Evolutionary conservation across 1,140 invertebrate species (phyloP).

Genomic region (Metaphire vulgaris): DNA sequence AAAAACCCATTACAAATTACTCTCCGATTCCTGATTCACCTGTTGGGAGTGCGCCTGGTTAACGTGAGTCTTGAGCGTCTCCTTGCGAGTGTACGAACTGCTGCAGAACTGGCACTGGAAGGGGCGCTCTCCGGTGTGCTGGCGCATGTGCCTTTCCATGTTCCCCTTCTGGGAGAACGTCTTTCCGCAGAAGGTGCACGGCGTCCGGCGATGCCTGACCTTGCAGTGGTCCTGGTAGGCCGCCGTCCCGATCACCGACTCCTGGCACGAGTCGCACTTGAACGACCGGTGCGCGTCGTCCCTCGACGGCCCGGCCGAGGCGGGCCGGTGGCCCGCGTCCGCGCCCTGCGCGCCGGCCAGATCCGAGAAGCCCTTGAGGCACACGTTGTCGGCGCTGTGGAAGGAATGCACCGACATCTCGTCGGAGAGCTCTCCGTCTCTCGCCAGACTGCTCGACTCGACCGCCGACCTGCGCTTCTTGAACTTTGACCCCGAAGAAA

Average conservation of each 20-base stretch:
- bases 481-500: no score
- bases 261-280: slow-evolving; percentile 13
- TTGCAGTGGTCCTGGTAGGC: slow-evolving; percentile 17
- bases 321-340: neutral
- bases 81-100: slow-evolving; percentile 93
- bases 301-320: neutral
- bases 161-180: slow-evolving; percentile 97
- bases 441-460: no score
- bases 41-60: neutral
- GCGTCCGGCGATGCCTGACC: slow-evolving; percentile 7
- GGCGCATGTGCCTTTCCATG: slow-evolving; percentile 48
- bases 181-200: slow-evolving; percentile 49
- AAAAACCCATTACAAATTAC: neutral
- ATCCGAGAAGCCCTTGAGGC: neutral
- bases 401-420: neutral
- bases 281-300: neutral
- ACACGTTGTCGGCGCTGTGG: neutral
- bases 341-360: neutral
- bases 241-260: neutral
- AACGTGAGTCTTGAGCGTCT: slow-evolving; percentile 94
- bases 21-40: neutral
- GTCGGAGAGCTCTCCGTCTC: neutral
- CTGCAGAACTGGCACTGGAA: slow-evolving; percentile 59
- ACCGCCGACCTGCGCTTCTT: no score
- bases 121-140: slow-evolving; percentile 36